Evolutionary conservation across 2,113 vertebrate species (phyloP), one percentile per base, ranked within the genome.

Genomic region (Peromyscus californicus): DNA sequence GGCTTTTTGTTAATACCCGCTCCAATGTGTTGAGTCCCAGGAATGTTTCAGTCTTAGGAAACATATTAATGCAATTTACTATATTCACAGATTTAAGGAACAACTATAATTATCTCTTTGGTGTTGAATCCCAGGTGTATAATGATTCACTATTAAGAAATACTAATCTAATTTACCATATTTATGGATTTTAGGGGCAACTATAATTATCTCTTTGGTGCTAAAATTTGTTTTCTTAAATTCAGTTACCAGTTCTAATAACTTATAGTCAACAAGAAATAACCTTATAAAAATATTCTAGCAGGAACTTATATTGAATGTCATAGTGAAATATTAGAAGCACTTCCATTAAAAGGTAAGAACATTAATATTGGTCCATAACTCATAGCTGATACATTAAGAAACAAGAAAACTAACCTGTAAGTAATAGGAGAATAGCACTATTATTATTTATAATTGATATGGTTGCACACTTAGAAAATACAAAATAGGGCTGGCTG

Each of bases 261-360:
- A 88, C 69, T 92, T 2, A 86, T 51, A 57, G 39, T 88, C 48
- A 88, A 88, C 26, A 79, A 80, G n/a, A 92, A 96, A 63, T 70
- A 93, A 61, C 26, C 61, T 95, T 91, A 29, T 79, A 89, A 84
- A 91, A n/a, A 39, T 75, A 89, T 17, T 82, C 21, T 91, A 45
- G 33, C 63, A 75, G 54, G 93, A 84, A 79, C 69, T 69, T 65
- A 22, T n/a, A n/a, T 90, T 78, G 78, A 94, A 89, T 94, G 22
- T 92, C 69, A 89, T 89, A 84, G 59, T 76, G 80, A 94, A 92
- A 83, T 94, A 45, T 48, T 93, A 94, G 67, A 90, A 88, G 19
- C 8, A 90, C 57, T 93, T 94, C 24, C 8, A 7, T 91, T 96
- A 88, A 84, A 57, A 92, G 67, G 67, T 65, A 67, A n/a, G 45